These are phyloP conservation scores for Pemphigus obesinymphae DNA, from an alignment of 1,140 invertebrate species.

Conservation along the genomic window DNA sequence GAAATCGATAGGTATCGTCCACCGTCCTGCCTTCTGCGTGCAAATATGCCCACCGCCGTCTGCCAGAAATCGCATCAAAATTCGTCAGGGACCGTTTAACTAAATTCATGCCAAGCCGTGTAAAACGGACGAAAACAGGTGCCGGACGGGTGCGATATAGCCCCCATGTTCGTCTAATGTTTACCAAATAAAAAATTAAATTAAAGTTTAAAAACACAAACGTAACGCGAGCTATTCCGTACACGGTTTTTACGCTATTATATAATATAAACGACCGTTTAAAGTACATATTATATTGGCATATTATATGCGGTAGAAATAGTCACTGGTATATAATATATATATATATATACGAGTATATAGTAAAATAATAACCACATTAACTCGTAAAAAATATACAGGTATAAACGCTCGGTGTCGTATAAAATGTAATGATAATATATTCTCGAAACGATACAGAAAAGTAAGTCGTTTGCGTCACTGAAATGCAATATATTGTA, in stretches of 20 bases:
- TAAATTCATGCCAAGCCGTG: background rate
- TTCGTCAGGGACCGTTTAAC: background rate
- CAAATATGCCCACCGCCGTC: background rate
- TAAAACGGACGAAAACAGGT: background rate
- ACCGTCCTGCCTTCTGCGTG: background rate
- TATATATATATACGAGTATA: background rate
- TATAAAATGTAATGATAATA: background rate
- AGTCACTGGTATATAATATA: too few relatives aligned
- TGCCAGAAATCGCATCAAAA: slow-evolving; percentile 6
- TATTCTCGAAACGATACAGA: background rate
- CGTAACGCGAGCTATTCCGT: background rate
- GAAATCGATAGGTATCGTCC: slow-evolving; percentile 14
- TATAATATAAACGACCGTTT: too few relatives aligned
- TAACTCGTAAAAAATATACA: background rate
- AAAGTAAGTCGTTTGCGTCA: background rate
- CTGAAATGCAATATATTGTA: too few relatives aligned
- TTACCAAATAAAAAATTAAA: background rate
- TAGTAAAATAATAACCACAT: background rate
- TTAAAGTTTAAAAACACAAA: background rate
- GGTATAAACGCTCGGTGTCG: background rate
- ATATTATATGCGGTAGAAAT: too few relatives aligned
- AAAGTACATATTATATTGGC: background rate
- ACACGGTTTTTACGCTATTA: background rate
- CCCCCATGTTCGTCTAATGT: background rate
- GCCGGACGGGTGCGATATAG: background rate